Conservation (phyloP, 2,113 vertebrate genomes). For the Rhinichthys klamathensis region DNA sequence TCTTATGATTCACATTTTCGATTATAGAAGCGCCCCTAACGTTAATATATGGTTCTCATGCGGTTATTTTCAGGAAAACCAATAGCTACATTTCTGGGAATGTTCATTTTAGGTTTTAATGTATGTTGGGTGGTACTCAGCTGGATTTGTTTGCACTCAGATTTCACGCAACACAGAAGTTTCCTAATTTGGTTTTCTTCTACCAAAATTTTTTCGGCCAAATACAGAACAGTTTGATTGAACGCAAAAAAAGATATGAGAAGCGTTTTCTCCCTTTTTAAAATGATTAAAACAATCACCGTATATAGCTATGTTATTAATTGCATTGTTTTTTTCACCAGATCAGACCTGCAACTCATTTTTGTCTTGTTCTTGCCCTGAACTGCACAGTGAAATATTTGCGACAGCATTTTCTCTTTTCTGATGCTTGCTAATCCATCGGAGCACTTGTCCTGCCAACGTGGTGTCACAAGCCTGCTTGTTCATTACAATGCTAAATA, state of each 20-base stretch:
- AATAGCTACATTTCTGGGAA: background rate
- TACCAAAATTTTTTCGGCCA: too few relatives aligned
- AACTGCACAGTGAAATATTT: background rate
- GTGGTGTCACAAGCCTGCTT: background rate
- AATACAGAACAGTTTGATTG: background rate
- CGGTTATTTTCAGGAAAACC: background rate
- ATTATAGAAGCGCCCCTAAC: background rate
- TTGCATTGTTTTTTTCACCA: background rate
- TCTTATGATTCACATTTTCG: background rate
- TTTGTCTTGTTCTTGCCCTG: background rate
- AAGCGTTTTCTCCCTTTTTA: background rate
- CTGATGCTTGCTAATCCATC: background rate
- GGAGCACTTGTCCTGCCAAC: background rate
- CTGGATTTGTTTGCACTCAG: background rate
- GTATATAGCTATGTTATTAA: too few relatives aligned
- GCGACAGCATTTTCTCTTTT: background rate
- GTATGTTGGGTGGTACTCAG: background rate
- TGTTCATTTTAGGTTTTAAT: background rate
- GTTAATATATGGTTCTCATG: background rate
- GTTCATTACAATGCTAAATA: slow-evolving; percentile 37
- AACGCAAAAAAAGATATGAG: background rate
- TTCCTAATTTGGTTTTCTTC: too few relatives aligned
- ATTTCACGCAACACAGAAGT: background rate
- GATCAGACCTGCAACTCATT: background rate
- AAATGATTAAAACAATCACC: too few relatives aligned